phyloP scores from a whole-genome alignment of 23 tunicate species.

The Botrylloides violaceus region DNA sequence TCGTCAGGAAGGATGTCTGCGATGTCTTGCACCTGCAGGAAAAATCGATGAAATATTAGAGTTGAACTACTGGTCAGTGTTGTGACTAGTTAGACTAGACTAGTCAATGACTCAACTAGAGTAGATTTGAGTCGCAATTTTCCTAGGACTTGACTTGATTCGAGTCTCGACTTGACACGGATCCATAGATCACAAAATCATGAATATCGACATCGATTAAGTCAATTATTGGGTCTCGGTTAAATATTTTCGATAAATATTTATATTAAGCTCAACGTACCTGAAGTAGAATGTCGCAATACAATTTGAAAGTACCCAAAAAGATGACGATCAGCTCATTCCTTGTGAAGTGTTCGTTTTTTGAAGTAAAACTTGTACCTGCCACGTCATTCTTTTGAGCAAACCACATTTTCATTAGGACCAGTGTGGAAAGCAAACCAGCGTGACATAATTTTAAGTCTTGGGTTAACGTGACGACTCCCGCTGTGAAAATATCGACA shows the following conservation, averaged over 20 bases:
- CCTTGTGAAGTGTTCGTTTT: background rate
- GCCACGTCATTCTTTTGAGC: background rate
- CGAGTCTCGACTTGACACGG: too few relatives aligned
- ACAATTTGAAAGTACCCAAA: constrained; percentile 5
- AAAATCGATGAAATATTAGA: too few relatives aligned
- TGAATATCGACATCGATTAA: too few relatives aligned
- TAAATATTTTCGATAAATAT: background rate
- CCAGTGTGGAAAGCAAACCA: background rate
- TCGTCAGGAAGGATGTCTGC: constrained; percentile 18
- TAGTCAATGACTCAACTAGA: too few relatives aligned
- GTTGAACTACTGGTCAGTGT: too few relatives aligned
- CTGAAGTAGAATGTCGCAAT: constrained; percentile 22
- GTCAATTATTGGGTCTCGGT: background rate
- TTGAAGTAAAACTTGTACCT: background rate
- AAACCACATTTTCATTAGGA: background rate
- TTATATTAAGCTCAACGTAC: background rate
- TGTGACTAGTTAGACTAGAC: too few relatives aligned
- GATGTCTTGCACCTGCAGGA: constrained; percentile 15
- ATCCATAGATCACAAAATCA: too few relatives aligned
- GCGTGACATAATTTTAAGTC: constrained; percentile 4
- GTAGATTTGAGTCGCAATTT: too few relatives aligned
- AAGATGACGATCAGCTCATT: constrained; percentile 5
- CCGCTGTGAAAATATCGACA: too few relatives aligned
- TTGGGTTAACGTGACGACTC: too few relatives aligned
- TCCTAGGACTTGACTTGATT: too few relatives aligned